Conservation (phyloP, 2,113 vertebrate genomes). For the Melanostigma gelatinosum region DNA sequence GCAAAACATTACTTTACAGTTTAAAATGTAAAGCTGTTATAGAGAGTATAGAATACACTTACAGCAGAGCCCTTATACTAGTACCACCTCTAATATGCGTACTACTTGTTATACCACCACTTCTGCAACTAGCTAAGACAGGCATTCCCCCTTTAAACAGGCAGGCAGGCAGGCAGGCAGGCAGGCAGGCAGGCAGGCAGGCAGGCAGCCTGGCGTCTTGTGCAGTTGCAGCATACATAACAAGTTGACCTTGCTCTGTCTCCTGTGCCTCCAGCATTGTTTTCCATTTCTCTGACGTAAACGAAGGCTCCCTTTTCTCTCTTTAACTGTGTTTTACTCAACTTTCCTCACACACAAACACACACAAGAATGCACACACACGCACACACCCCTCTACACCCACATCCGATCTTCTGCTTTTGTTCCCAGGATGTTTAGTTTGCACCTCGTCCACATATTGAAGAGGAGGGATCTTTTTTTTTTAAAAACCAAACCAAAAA, state of each 20-base stretch:
- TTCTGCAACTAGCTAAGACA: not conserved
- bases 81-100: not conserved
- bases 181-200: slow-evolving; percentile 29
- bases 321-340: slow-evolving; percentile 64
- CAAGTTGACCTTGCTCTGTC: slow-evolving; percentile 70
- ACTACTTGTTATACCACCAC: not conserved
- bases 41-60: not conserved
- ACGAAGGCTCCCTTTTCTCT: slow-evolving; percentile 62
- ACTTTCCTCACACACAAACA: slow-evolving; percentile 51
- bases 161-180: slow-evolving; percentile 29
- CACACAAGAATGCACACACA: slow-evolving; percentile 40
- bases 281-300: slow-evolving; percentile 73
- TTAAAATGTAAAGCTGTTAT: not conserved
- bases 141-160: slow-evolving; percentile 17
- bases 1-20: not conserved
- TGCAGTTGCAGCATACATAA: slow-evolving; percentile 43
- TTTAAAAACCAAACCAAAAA: slow-evolving; percentile 16
- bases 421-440: slow-evolving; percentile 71
- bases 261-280: slow-evolving; percentile 75
- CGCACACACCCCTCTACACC: slow-evolving; percentile 48
- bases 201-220: slow-evolving; percentile 51
- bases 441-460: slow-evolving; percentile 10
- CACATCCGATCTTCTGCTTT: slow-evolving; percentile 60
- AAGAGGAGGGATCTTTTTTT: slow-evolving; percentile 5
- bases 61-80: not conserved